Evolutionary conservation across 2,113 vertebrate genomes (phyloP).

Genomic region (Illadopsis cleaveri): DNA sequence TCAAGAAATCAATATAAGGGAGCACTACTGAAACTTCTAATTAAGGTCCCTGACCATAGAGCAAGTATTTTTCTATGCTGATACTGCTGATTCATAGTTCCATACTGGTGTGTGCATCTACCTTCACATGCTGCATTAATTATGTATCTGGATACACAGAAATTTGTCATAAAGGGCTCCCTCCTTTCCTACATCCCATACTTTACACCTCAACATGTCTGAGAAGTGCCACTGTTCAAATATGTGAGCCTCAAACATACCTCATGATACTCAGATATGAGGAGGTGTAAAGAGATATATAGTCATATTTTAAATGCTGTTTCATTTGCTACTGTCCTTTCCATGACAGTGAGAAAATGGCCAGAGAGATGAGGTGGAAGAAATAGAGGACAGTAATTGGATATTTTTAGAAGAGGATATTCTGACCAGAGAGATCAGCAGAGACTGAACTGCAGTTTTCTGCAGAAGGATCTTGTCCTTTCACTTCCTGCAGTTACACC

Average conservation of each 20-base stretch:
- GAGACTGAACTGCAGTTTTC: neutral
- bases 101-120: neutral
- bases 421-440: neutral
- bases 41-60: neutral
- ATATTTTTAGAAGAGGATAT: neutral
- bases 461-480: neutral
- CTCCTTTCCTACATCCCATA: neutral
- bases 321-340: neutral
- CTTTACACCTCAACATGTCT: neutral
- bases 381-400: fast-evolving
- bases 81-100: neutral
- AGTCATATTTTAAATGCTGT: neutral
- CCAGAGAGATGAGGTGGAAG: neutral
- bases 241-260: neutral
- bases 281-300: neutral
- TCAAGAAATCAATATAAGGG: too few relatives aligned
- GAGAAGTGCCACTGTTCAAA: neutral
- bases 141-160: neutral
- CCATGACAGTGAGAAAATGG: neutral
- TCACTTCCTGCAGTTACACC: neutral
- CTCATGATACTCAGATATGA: neutral
- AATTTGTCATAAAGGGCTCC: neutral
- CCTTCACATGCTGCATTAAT: neutral
- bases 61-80: neutral
- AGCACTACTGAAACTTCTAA: neutral